Base-by-base conservation (phyloP, 1,140 invertebrate genomes). In the Drosophila malerkotliana region DNA sequence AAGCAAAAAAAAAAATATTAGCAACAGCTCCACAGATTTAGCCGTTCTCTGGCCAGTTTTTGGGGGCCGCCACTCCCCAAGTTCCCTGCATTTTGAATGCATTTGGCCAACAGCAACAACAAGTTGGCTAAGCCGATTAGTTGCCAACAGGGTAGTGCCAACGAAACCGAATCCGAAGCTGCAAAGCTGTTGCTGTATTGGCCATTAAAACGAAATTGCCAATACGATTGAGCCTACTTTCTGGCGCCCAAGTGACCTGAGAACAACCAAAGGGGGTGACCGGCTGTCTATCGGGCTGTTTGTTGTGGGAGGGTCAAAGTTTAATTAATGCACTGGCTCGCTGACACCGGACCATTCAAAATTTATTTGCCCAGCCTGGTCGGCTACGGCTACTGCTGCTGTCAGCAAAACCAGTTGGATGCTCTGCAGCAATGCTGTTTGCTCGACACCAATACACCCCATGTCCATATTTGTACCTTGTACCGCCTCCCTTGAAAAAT, bases 211-310 rank as follows among this genome's bases (percentile, higher is more conserved):
- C 49, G 44, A 47, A 68, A 73, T 81, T 73, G 55, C 47, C 63
- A 62, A 69, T 68, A 63, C 62, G 55, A 69, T 81, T 82, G 77
- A 79, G 72, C 71, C 56, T 62, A 61, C 63, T 69, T 74, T 74
- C 67, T 62, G 60, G 52, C 56, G 67, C 72, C 72, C 44, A 61
- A 60, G 53, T 51, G 48, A 45, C 32, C 34, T 37, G 10, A 44
- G 56, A 34, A 64, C 58, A 61, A 18, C 21, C 24, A 6, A 6
- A 0, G 14, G 41, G 58, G 34, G 3, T 34, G 32, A 34, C 32
- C 18, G 18, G 18, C 1, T 34, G 32, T 1, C 34, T 37, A 10
- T 37, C 10, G 3, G 9, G 10, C 32, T 34, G 32, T 34, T 30
- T 10, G 34, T 37, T 37, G 34, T 34, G 34, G 10, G 18, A 1